Base-by-base conservation (phyloP, 2,113 vertebrate species). In the Microcebus murinus region DNA sequence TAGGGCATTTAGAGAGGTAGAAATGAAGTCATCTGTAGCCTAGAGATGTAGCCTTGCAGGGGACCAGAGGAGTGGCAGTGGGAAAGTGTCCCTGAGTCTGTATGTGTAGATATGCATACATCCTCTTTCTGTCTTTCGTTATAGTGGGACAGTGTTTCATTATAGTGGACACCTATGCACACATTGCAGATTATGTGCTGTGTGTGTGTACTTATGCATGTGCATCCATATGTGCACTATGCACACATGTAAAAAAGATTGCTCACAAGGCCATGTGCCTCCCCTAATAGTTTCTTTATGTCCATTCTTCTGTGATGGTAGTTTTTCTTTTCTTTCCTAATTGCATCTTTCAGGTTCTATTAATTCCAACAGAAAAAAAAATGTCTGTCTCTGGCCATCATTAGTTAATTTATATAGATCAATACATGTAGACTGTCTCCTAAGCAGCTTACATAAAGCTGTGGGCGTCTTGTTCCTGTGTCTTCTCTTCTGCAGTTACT, bases 51-150 rank as follows among this genome's bases (percentile, higher is more conserved):
- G n/a, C 34, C 57, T 74, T n/a, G 31, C 8, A 8, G 77, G 65
- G n/a, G 50, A 50, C 20, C 23, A 0, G 65, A 5, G 3, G 52
- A 25, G 8, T 17, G 23, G 15, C 45, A 6, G 20, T 13, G 29
- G 63, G 39, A 79, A 70, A 52, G 63, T 12, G 5, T 68, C 61
- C 55, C n/a, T 0, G 31, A 55, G n/a, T 79, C 81, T 48, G 74
- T 23, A n/a, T 48, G 20, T 52, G 10, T 90, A 36, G 68, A 83
- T 50, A 82, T 81, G 31, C 6, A 80, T 79, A 27, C 17, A 4
- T 79, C 91, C 77, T 83, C 63, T 29, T n/a, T 31, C 80, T 70
- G 42, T 52, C 77, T 91, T 90, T 90, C 11, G 18, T 93, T 59
- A 77, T 27, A 20, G 45, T 74, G 81, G 67, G 29, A 83, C 52